Percentiles rank a stretch among this genome's conserved stretches.
These are phyloP conservation scores for Chalcis sispes DNA, from an alignment of 2,888 invertebrate species.

Conservation along the genomic window DNA sequence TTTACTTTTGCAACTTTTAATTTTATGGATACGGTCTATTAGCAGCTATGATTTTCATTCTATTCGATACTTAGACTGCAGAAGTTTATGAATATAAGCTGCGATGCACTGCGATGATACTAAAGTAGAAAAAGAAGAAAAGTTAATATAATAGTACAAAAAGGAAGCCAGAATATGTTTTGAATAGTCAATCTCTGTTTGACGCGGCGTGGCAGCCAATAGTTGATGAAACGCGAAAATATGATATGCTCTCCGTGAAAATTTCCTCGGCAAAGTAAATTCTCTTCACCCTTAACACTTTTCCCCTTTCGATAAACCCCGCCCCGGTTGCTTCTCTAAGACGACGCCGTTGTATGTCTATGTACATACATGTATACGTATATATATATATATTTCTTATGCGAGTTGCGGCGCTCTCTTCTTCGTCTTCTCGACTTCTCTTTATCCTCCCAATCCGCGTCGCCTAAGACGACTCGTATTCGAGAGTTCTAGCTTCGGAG, in stretches of 20 bases:
- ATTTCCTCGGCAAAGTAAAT: conserved; percentile 36
- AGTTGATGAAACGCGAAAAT: conserved; percentile 47
- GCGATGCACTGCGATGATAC: too few relatives aligned
- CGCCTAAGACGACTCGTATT: too few relatives aligned
- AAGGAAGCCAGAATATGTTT: conserved; percentile 26
- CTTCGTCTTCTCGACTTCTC: not conserved
- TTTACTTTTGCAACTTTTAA: too few relatives aligned
- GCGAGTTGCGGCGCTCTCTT: not conserved
- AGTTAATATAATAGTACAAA: not conserved
- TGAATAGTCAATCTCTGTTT: conserved; percentile 44
- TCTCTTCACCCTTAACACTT: too few relatives aligned
- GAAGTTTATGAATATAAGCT: too few relatives aligned
- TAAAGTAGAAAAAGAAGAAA: not conserved
- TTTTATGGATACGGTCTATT: too few relatives aligned
- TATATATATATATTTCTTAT: not conserved
- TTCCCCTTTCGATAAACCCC: conserved; percentile 21
- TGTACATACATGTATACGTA: too few relatives aligned
- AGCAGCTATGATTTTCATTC: too few relatives aligned
- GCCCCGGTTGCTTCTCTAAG: too few relatives aligned
- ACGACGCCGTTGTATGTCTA: too few relatives aligned
- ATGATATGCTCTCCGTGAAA: conserved; percentile 29
- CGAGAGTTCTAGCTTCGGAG: not conserved
- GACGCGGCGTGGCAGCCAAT: conserved; percentile 23
- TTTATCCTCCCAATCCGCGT: not conserved
- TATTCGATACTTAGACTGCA: too few relatives aligned